Conservation (phyloP, 2,797 vertebrate species). For the Lophotriccus pileatus region DNA sequence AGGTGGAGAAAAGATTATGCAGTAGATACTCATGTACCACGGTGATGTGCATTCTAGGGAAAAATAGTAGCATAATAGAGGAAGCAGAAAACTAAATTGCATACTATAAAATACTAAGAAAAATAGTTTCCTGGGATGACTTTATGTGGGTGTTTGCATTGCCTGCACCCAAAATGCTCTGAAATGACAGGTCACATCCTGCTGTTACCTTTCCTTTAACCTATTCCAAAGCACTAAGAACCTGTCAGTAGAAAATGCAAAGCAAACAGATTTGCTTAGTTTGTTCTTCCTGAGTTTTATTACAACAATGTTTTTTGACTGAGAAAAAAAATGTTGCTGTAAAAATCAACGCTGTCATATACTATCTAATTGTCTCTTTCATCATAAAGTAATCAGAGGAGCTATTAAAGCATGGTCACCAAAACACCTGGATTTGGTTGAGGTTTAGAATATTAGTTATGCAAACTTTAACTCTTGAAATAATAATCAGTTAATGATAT, state of each 20-base stretch:
- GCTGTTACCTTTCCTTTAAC: neutral
- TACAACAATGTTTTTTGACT: neutral
- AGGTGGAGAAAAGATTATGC: neutral
- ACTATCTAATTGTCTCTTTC: neutral
- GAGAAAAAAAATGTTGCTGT: neutral
- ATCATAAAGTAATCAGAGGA: neutral
- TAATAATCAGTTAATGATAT: slow-evolving; percentile 11
- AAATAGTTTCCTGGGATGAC: neutral
- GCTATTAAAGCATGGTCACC: neutral
- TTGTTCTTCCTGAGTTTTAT: neutral
- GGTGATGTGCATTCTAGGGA: neutral
- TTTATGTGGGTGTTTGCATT: neutral
- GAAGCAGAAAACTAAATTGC: slow-evolving; percentile 14
- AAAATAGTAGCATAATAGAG: neutral
- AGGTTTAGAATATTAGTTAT: neutral
- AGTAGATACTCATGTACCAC: neutral
- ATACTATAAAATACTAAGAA: neutral
- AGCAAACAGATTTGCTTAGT: neutral
- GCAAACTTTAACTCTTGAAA: slow-evolving; percentile 12
- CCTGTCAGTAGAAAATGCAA: neutral
- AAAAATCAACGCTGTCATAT: neutral
- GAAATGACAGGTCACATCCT: neutral
- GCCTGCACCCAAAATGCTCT: neutral
- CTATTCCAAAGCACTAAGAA: neutral
- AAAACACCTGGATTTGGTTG: slow-evolving; percentile 7